Base-by-base conservation (phyloP, 2,113 vertebrate species). In the Genyomyrus donnyi region DNA sequence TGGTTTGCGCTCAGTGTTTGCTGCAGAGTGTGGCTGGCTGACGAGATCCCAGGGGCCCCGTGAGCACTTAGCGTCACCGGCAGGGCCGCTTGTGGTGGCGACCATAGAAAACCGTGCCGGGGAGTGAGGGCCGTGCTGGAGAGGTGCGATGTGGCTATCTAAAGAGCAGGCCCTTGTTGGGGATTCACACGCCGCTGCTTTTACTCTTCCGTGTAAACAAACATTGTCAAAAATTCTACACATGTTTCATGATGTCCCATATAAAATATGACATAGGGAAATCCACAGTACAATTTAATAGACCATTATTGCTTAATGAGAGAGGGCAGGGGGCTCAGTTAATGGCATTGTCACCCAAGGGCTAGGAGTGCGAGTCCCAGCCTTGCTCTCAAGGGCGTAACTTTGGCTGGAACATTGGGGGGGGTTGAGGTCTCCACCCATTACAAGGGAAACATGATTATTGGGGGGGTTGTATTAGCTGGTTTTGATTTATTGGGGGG, bases 1-100 rank as follows among this genome's bases (percentile, higher is more conserved):
- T 90, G 93, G 89, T 89, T 92, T 90, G 88, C 91, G 92, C 90
- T 91, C 89, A 92, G 90, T 89, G 90, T 80, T n/a, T 91, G 92
- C 87, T 88, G 90, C 91, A 77, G 91, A 92, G 74, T 91, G 89
- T 11, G 10, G 89, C 19, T 6, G 58, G 93, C 93, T 93, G 88
- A 7, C 88, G 89, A 93, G 94, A 93, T 93, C 88, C 94, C 91
- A 35, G 62, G 89, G 93, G 94, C 94, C 94, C 93, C 85, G 91
- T 90, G 93, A 94, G 92, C 94, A 94, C 94, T 95, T 94, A 95
- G 91, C 94, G 92, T 94, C 92, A 93, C 94, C 94, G 93, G 94
- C 92, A 92, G 90, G 93, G 94, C 94, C 93, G 95, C 94, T 95
- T 95, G 94, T 93, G 94, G 93, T 91, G 74, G 91, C 90, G 35